Evolutionary conservation across 2,113 vertebrate genomes (phyloP).

Genomic region (Brachionichthys hirsutus): DNA sequence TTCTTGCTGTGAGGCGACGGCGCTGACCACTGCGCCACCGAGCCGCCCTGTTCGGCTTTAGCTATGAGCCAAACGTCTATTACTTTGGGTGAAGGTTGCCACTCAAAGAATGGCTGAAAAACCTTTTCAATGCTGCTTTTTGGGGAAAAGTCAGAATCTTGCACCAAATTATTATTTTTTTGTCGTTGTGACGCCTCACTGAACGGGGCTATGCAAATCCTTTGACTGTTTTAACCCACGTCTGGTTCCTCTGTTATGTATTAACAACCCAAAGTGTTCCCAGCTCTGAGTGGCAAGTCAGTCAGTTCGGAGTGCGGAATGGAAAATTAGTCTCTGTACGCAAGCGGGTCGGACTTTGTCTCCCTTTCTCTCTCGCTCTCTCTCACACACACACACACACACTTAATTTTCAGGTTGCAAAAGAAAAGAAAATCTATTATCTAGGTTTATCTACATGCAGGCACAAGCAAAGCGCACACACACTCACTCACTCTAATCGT

Average conservation of each 20-base stretch:
- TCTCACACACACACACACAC: not conserved
- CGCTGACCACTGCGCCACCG: too few species aligned
- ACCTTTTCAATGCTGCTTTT: not conserved
- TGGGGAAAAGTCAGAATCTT: slow-evolving; percentile 24
- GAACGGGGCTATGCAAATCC: slow-evolving; percentile 17
- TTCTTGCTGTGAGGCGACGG: too few species aligned
- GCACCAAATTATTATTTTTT: slow-evolving; percentile 7
- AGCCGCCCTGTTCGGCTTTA: not conserved
- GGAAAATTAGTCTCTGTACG: slow-evolving; percentile 43
- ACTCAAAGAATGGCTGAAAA: not conserved
- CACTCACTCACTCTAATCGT: slow-evolving; percentile 11
- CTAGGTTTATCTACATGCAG: slow-evolving; percentile 8
- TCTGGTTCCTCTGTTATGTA: slow-evolving; percentile 40
- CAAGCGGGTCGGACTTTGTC: slow-evolving; percentile 30
- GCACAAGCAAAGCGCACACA: not conserved
- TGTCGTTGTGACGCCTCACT: slow-evolving; percentile 13
- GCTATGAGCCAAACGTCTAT: too few species aligned
- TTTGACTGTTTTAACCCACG: slow-evolving; percentile 7
- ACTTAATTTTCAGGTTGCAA: slow-evolving; percentile 5
- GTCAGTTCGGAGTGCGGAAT: slow-evolving; percentile 30
- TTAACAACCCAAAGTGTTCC: slow-evolving; percentile 39
- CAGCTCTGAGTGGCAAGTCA: slow-evolving; percentile 11
- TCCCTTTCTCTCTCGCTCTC: not conserved
- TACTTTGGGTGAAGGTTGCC: slow-evolving; percentile 2
- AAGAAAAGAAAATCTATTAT: slow-evolving; percentile 23